Evolutionary conservation across 2,113 vertebrate genomes (phyloP), one percentile per base, ranked within the genome.

Genomic region (Hydrochoerus hydrochaeris): DNA sequence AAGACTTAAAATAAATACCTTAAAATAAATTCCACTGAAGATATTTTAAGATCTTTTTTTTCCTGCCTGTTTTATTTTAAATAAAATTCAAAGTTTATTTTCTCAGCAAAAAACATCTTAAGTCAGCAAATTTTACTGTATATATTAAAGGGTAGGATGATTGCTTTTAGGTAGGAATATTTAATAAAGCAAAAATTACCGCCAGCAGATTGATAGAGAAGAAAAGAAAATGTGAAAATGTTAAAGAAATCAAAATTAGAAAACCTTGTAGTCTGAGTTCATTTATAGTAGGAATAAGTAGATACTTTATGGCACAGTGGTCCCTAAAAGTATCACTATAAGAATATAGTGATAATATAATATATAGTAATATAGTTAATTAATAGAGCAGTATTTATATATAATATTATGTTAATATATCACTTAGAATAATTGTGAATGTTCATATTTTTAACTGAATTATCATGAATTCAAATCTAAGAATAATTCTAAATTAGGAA

Each of bases 231-330:
- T 57, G 77, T 67, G 38, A 95, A 88, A 94, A 82, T 77, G 7
- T 81, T 88, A 95, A 88, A 28, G 28, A 95, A 88, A 28, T 19
- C 35, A 93, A 67, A 97, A 96, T 94, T 73, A 69, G 81, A 85
- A 80, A 94, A 92, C 38, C 12, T 19, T 12, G 78, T 7, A 49
- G n/a, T 30, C 30, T 84, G 49, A 38, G 24, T 86, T 49, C 57
- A 75, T 85, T 84, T 84, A 92, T 30, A 94, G 16, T 83, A 67
- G 49, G 5, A 7, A 26, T 91, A 62, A 85, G 28, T 81, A 93
- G 35, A n/a, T 49, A 38, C 35, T 91, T 94, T 93, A 46, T 71
- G 88, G 81, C 60, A 60, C 75, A 73, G 24, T 84, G 26, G 10
- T 82, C 85, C 58, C 60, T 89, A 81, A 75, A 81, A 35, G 13